Base-by-base conservation (phyloP, 2,888 invertebrate species). In the Auanema freiburgensis region DNA sequence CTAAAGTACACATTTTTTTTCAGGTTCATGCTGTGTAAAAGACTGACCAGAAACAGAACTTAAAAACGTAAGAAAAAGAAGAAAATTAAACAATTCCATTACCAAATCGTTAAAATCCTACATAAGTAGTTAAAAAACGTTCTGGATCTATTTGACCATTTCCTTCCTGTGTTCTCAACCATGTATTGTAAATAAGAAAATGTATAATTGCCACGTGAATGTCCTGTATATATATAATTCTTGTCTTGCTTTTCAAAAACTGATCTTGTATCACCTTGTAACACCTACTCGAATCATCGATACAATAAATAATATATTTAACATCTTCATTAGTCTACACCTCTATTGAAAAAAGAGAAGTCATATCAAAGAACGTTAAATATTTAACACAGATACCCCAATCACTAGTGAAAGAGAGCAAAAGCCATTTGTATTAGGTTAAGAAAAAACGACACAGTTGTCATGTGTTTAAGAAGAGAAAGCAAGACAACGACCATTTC, bases 1-100 rank as follows among this genome's bases (percentile, higher is more conserved):
- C 16, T 50, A 16, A n/a, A 12, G 16, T 21, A 12, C 12, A 50
- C 21, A 16, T 61, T 14, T 16, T 51, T 58, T 70, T 80, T 56
- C 60, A 80, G 80, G 56, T 80, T 74, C 57, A 78, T 72, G 49
- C 72, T 80, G 4, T 80, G 79, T 69, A 76, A 78, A 52, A 76
- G 74, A 58, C 63, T 77, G 18, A 59, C 69, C 55, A 72, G 71
- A 57, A 65, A 71, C 61, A 70, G 68, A 33, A 33, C 33, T 33
- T 33, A 33, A 5, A 8, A 33, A n/a, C n/a, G n/a, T n/a, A n/a
- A 60, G 63, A 57, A 64, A 59, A 42, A 50, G 51, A 64, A 23
- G 18, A 52, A 10, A 33, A 33, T 33, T 8, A 33, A 33, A 33
- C 33, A 33, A 33, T 33, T 33, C 33, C 21, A 18, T 46, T 46